These are phyloP conservation scores for Chrysolina haemoptera DNA, from an alignment of 2,888 invertebrate genomes.

Conservation along the genomic window DNA sequence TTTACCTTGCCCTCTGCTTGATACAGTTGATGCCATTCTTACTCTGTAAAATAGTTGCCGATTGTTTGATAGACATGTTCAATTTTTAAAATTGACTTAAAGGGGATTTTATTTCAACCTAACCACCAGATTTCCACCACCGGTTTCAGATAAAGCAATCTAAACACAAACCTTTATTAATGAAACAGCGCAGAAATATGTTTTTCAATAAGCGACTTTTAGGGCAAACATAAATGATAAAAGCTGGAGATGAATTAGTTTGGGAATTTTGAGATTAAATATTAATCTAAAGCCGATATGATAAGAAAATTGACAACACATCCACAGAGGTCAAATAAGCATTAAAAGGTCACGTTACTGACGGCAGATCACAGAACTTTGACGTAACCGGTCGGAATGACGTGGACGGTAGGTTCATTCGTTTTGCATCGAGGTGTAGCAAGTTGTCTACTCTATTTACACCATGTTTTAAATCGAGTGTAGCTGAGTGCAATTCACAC, in stretches of 20 bases:
- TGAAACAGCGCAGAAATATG: neutral
- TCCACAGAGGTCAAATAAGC: too few species aligned
- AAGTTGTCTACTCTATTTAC: too few species aligned
- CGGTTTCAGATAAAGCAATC: neutral
- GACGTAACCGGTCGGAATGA: too few species aligned
- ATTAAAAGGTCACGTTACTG: too few species aligned
- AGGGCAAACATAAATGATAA: neutral
- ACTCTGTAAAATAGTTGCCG: conserved; percentile 52
- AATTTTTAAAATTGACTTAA: neutral
- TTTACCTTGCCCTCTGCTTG: conserved; percentile 57
- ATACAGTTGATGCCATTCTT: conserved; percentile 55
- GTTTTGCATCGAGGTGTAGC: too few species aligned
- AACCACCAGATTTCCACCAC: neutral
- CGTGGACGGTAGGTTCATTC: too few species aligned
- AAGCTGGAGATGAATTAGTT: neutral
- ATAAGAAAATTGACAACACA: neutral
- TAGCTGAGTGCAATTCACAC: too few species aligned
- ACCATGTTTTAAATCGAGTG: too few species aligned
- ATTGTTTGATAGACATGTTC: conserved; percentile 57
- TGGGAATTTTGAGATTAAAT: too few species aligned
- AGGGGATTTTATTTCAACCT: neutral
- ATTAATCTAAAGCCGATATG: neutral
- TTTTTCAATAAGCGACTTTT: neutral
- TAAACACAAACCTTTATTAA: neutral
- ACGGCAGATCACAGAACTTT: too few species aligned